Evolutionary conservation across 2,797 vertebrate species (phyloP), one percentile per base, ranked within the genome.

Genomic region (Staurois parvus): DNA sequence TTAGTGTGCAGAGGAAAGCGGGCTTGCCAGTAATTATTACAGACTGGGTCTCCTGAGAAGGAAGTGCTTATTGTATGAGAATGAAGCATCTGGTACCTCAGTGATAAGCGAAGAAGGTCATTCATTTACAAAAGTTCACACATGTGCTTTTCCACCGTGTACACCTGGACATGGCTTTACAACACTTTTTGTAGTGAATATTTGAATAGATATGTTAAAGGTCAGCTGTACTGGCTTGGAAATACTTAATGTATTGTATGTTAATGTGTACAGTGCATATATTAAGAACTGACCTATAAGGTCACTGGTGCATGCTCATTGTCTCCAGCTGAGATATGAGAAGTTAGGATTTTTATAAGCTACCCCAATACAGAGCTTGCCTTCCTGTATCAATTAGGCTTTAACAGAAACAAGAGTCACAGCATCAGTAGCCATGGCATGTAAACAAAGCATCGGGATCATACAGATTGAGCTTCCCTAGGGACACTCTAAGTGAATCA

Each of bases 61-160:
- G 70, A 85, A 67, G 30, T 80, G n/a, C 9, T 79, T 73, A 48
- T 73, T 85, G 84, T 69, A 19, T 84, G 83, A 52, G 83, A 84
- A 42, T 21, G 9, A 26, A 79, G 59, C 76, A 85, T 74, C 76
- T 85, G 83, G 21, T 73, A 62, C 9, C 19, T 17, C 17, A 37
- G 28, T 69, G 77, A 85, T 80, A 80, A 79, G 70, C 76, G 24
- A 13, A 68, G 76, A 85, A 80, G 69, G 84, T 79, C 70, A 68
- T 75, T 85, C 2, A 40, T 40, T 73, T 74, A 24, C 52, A 84
- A 34, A n/a, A 21, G 64, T 75, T 76, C 62, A 45, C 62, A 76
- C 72, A 76, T 68, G 56, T 74, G 56, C 42, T 78, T 59, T 78
- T 32, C 45, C 83, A 78, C 4, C 28, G 24, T 12, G 8, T 42